Conservation (phyloP, 2,113 vertebrate species). For the Alectura lathami region DNA sequence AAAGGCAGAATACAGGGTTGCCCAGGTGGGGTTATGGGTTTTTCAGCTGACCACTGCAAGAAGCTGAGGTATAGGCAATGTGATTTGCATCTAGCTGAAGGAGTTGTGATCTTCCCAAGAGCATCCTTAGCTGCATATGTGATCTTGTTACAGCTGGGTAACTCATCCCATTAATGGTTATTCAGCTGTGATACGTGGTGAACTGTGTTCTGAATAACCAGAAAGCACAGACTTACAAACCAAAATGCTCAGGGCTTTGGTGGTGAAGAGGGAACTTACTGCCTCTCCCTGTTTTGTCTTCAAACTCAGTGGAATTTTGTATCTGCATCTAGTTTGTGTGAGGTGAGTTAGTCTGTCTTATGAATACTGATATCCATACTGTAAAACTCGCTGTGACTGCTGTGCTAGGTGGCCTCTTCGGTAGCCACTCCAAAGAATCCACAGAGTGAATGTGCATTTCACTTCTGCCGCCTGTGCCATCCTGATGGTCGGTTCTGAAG, state of each 20-base stretch:
- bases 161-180: not conserved
- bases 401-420: not conserved
- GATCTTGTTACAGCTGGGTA: not conserved
- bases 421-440: not conserved
- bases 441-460: not conserved
- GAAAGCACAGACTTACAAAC: not conserved
- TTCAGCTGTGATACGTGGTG: not conserved
- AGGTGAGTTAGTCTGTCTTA: not conserved
- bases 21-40: not conserved
- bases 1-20: not conserved
- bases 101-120: not conserved
- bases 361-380: not conserved
- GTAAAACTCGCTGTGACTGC: not conserved
- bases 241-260: not conserved
- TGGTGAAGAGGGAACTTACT: not conserved
- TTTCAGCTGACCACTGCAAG: not conserved
- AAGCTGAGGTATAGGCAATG: not conserved
- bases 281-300: fast-evolving
- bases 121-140: not conserved
- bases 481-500: not conserved
- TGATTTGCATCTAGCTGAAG: not conserved
- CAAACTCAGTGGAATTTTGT: not conserved
- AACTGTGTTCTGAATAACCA: not conserved
- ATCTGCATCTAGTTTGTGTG: not conserved
- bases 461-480: not conserved